Evolutionary conservation across 2,888 invertebrate species (phyloP), one percentile per base, ranked within the genome.

Genomic region (Drosophila rubida): DNA sequence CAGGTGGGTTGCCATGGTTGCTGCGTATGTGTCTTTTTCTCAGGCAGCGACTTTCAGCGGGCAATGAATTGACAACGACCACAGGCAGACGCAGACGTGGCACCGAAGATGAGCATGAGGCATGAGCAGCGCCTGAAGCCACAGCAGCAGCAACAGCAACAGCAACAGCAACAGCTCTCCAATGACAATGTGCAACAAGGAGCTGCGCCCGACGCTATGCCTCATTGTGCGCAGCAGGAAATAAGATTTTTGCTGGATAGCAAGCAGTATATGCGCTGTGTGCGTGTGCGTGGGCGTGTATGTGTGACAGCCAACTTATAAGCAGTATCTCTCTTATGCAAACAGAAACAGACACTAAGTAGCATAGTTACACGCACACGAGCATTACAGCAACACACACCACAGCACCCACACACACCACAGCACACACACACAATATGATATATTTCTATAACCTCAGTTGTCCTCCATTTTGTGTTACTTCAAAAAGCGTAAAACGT

Each of bases 331-430:
- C 25, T 53, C 54, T 54, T 69, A 75, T 72, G 72, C 72, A 82
- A 80, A 82, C 83, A 78, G 46, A 58, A 55, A 53, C 70, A 81
- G 77, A 81, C 75, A 78, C 78, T 83, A 86, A 82, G 83, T 83
- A 76, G 86, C 83, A 78, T 74, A 82, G 82, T 86, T 69, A 64
- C 75, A 64, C 64, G 45, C 63, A 63, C 62, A 57, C 61, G 50
- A n/a, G n/a, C n/a, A n/a, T n/a, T n/a, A n/a, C n/a, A n/a, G n/a
- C n/a, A n/a, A n/a, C 32, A 57, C 39, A 45, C 41, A 22, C n/a
- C 19, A 19, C 19, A 19, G 7, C 4, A 37, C 64, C 58, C 59
- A 50, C 54, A 46, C 32, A 53, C 32, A 27, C 25, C 39, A 51
- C 27, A 39, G 27, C 39, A 19, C 51, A 41, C 25, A 41, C 25